Evolutionary conservation across 2,797 vertebrate genomes (phyloP).

Genomic region (Aeoliscus strigatus): DNA sequence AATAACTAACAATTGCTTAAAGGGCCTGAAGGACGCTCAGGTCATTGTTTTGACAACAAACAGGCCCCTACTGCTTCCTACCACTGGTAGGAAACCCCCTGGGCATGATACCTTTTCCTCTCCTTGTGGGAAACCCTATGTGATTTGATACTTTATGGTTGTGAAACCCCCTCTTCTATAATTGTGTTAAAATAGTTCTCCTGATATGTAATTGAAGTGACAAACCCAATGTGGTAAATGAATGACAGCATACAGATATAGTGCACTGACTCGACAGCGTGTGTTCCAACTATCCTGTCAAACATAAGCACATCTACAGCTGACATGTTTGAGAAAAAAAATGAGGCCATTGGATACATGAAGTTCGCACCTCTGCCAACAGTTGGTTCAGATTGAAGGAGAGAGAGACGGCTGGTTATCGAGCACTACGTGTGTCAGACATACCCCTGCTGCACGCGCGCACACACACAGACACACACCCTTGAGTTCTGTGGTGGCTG

Average conservation of each 20-base stretch:
- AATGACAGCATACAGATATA: background rate
- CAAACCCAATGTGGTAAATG: background rate
- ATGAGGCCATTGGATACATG: conserved; percentile 5
- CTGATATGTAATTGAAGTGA: too few relatives aligned
- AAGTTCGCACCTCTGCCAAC: conserved; percentile 26
- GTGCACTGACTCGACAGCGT: too few relatives aligned
- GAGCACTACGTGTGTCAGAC: conserved; percentile 23
- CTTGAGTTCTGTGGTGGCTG: conserved; percentile 39
- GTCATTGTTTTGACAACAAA: background rate
- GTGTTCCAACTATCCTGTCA: background rate
- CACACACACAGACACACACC: conserved; percentile 21
- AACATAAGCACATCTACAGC: background rate
- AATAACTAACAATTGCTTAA: background rate
- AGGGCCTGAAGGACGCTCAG: background rate
- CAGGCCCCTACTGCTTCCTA: too few relatives aligned
- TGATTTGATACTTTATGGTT: too few relatives aligned
- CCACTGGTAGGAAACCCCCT: too few relatives aligned
- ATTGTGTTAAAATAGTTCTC: too few relatives aligned
- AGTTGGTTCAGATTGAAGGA: conserved; percentile 17
- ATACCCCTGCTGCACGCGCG: conserved; percentile 22
- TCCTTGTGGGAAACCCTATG: too few relatives aligned
- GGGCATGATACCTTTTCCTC: too few relatives aligned
- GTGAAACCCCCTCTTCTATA: too few relatives aligned
- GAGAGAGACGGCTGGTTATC: conserved; percentile 8
- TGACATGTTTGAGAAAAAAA: background rate